These are phyloP conservation scores for Laspeyria flexula DNA, from an alignment of 2,888 invertebrate species.

Conservation along the genomic window DNA sequence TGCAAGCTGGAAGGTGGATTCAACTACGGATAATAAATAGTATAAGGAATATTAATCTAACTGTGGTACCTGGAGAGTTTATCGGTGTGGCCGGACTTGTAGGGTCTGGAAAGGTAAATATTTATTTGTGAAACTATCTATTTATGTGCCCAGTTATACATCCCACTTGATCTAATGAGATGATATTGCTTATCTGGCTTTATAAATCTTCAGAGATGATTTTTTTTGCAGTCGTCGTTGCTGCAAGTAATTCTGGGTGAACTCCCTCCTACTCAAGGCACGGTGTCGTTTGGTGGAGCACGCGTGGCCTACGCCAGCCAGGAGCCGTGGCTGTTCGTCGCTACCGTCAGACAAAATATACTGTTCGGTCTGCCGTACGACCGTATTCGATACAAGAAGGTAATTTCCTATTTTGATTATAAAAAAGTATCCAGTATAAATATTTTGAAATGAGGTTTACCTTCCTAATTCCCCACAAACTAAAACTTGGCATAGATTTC, in stretches of 20 bases:
- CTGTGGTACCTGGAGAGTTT: conserved; percentile 84
- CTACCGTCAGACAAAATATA: conserved; percentile 91
- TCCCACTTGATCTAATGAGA: no score
- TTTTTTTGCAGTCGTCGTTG: conserved; percentile 83
- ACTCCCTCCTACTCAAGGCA: conserved; percentile 87
- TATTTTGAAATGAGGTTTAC: no score
- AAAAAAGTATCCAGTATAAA: no score
- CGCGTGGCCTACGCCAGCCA: conserved; percentile 90
- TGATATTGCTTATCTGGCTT: no score
- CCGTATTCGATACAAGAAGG: conserved; percentile 80
- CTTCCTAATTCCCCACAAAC: no score
- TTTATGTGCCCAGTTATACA: no score
- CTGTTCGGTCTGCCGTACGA: conserved; percentile 90
- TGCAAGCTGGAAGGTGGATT: conserved; percentile 72
- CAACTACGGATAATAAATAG: conserved; percentile 86
- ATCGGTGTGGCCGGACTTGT: conserved; percentile 91
- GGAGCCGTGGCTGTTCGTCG: conserved; percentile 92
- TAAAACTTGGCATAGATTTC: no score
- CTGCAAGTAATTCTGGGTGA: conserved; percentile 91
- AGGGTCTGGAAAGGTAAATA: conserved; percentile 89
- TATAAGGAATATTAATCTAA: conserved; percentile 79
- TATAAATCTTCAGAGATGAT: no score
- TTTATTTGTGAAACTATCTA: no score
- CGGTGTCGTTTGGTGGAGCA: conserved; percentile 86
- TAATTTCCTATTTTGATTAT: no score